Base-by-base conservation (phyloP, 2,797 vertebrate species). In the Sparus aurata region DNA sequence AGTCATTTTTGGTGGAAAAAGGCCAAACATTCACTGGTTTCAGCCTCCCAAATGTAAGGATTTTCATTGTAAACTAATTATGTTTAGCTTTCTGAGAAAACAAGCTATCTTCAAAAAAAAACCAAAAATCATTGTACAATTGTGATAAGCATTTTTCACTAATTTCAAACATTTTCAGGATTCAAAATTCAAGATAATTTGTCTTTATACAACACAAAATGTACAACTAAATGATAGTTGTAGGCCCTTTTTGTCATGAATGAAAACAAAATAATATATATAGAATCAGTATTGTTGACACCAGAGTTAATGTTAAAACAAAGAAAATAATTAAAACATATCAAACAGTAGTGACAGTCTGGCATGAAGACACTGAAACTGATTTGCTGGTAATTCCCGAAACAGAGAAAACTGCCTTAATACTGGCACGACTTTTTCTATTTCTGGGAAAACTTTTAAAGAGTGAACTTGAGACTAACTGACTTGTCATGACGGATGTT, bases 371-470 rank as follows among this genome's bases (percentile, higher is more conserved):
- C 7, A 54, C 22, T 45, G 5, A 58, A 53, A 20, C n/a, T 38
- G 2, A 60, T 55, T 34, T 61, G 6, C n/a, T 12, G 6, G 43
- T 53, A 30, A 67, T 25, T 1, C 12, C 34, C 58, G 5, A 69
- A 52, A 54, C 0, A 17, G 54, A 59, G 15, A 45, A 61, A 4
- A 47, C 50, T 2, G 20, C 47, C 60, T 3, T 1, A 16, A 68
- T 16, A 8, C 6, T 52, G 65, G 57, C 17, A 1, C 54, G 46
- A 23, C 27, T 18, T 65, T 25, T 64, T 43, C 10, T 18, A 53
- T 5, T 43, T 59, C 49, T 60, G 69, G 57, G 15, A 34, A 78
- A 71, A 61, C 46, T 34, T 47, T 72, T 15, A 27, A 41, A 59
- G 0, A 15, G 12, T 22, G 66, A 67, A 62, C 53, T 3, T 74